Conservation (phyloP, 2,888 invertebrate species). For the Cerastis rubricosa region DNA sequence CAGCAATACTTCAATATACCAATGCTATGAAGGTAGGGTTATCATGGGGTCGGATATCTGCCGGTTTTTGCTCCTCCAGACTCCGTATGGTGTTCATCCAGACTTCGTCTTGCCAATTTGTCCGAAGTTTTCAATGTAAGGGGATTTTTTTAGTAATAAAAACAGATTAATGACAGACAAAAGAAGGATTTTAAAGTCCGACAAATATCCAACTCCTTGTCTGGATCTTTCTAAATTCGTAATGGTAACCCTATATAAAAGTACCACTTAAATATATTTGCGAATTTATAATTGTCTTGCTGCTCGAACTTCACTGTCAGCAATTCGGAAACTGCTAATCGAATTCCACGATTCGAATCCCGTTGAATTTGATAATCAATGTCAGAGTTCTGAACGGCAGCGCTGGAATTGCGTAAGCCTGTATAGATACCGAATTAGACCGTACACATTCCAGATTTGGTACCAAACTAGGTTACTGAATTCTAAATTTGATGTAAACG, state of each 20-base stretch:
- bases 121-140: too few relatives aligned
- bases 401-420: slow-evolving; percentile 3
- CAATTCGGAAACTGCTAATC: slow-evolving; percentile 14
- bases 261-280: slow-evolving; percentile 19
- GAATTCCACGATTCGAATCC: slow-evolving; percentile 28
- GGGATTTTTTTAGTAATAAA: too few relatives aligned
- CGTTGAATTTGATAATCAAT: slow-evolving; percentile 30
- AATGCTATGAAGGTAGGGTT: background rate
- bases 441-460: background rate
- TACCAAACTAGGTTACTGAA: slow-evolving; percentile 12
- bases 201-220: background rate
- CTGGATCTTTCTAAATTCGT: background rate
- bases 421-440: slow-evolving; percentile 22
- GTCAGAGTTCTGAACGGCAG: background rate
- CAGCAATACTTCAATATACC: background rate
- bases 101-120: too few relatives aligned
- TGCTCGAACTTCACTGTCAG: slow-evolving; percentile 18
- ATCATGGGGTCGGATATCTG: background rate
- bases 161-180: too few relatives aligned
- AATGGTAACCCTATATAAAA: background rate
- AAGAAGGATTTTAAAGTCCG: too few relatives aligned
- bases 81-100: too few relatives aligned
- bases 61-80: too few relatives aligned
- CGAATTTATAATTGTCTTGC: slow-evolving; percentile 6
- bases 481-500: slow-evolving; percentile 18